Conservation (phyloP, 1,140 invertebrate genomes). For the Euborellia annulipes region DNA sequence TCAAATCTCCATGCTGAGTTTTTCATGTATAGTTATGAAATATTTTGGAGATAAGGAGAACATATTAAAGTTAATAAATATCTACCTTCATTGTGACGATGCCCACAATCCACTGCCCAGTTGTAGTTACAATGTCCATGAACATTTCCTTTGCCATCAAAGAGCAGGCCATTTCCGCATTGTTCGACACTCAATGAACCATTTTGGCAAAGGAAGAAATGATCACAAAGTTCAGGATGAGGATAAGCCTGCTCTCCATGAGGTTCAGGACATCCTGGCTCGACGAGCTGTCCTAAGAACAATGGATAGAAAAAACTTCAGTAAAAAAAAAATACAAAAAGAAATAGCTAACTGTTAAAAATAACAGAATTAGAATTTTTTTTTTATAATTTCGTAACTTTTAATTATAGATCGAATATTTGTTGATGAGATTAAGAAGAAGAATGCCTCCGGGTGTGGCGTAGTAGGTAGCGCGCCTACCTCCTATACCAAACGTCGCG, state of each 20-base stretch:
- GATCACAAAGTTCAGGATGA: constrained; percentile 66
- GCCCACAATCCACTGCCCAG: constrained; percentile 80
- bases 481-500: too few relatives aligned
- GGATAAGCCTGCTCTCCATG: constrained; percentile 61
- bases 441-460: too few relatives aligned
- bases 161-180: constrained; percentile 82
- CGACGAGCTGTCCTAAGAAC: background rate
- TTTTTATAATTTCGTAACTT: too few relatives aligned
- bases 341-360: background rate
- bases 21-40: too few relatives aligned
- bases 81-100: constrained; percentile 65
- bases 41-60: too few relatives aligned
- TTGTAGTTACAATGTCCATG: constrained; percentile 88
- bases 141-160: constrained; percentile 72
- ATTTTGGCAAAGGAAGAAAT: constrained; percentile 82
- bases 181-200: constrained; percentile 76
- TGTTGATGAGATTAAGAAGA: too few relatives aligned
- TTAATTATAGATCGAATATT: too few relatives aligned
- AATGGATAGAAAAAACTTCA: background rate
- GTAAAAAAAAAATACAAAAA: background rate
- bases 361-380: background rate
- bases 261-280: constrained; percentile 41
- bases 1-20: too few relatives aligned
- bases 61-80: too few relatives aligned
- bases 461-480: too few relatives aligned